Conservation (phyloP, 1,140 invertebrate genomes). For the Heterodera schachtii region DNA sequence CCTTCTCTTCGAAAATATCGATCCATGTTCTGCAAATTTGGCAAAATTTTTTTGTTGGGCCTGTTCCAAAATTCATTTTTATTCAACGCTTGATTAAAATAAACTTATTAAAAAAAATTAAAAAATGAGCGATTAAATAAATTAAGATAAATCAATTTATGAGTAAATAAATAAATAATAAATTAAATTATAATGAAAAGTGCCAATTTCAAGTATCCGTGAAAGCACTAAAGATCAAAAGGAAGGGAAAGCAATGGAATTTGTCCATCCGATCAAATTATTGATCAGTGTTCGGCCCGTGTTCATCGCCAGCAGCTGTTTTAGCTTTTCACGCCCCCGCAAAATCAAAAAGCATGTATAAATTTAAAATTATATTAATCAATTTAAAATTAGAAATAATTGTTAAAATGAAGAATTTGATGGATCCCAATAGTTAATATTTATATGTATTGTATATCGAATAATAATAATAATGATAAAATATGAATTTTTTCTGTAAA, state of each 20-base stretch:
- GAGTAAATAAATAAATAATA: background rate
- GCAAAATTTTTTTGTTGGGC: constrained; percentile 27
- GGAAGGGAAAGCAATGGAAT: background rate
- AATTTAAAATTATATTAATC: no score
- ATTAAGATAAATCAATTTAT: background rate
- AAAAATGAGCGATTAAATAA: background rate
- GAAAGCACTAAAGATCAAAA: no score
- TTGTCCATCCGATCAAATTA: background rate
- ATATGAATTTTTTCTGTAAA: no score
- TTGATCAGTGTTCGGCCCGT: background rate
- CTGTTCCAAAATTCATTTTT: constrained; percentile 25
- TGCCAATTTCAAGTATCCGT: no score
- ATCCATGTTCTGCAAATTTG: constrained; percentile 21
- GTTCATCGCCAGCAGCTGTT: background rate
- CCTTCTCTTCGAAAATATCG: constrained; percentile 10
- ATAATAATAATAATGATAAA: no score
- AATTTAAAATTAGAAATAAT: no score
- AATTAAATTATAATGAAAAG: no score
- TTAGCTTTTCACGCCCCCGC: background rate
- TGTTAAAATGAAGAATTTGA: no score
- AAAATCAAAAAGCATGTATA: background rate
- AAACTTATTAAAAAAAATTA: no score
- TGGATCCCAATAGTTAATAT: no score
- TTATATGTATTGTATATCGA: no score
- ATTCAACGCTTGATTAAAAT: background rate